Base-by-base conservation (phyloP, 2,888 invertebrate species). In the Lysandra coridon region DNA sequence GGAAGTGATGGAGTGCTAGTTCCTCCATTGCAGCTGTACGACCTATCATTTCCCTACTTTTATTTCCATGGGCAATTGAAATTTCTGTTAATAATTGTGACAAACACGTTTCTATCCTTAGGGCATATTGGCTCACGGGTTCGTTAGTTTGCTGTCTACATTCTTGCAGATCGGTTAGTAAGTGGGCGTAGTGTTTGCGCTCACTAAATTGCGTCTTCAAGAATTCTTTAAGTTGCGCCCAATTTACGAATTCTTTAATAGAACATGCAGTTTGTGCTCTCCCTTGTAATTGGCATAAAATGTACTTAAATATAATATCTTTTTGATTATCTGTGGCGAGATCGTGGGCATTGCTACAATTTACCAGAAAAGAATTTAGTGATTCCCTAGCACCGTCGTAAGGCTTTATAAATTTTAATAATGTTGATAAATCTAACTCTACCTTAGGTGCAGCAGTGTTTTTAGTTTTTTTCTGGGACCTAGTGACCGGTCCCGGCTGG, bases 101-200 rank as follows among this genome's bases (percentile, higher is more conserved):
- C 0, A 85, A 64, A 10, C 79, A 83, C 0, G 85, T 84, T 78
- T 86, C 85, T 0, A 85, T 44, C 10, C 81, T 62, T 6, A 85
- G 49, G 0, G 85, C 60, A 80, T 78, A 86, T 30, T 84, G 84
- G 57, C 80, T 83, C 0, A 85, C 84, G 0, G 77, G 78, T 78
- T 86, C 85, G 1, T 77, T 79, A 0, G 57, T 12, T 4, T 3
- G 4, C 57, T 85, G 85, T 62, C 23, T 74, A n/a, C 74, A 74
- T 44, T 44, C 75, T 23, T 75, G 75, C 2, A 75, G 7, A 12
- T 75, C 49, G 3, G 75, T 49, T 2, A 75, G 49, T 12, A 75
- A 7, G 44, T 74, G 44, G 3, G 74, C 75, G 30, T 75, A 75
- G 3, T 75, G 75, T 10, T 75, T 74, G 44, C 60, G 53, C 53